phyloP scores from a whole-genome alignment of 2,888 invertebrate genomes.

The Thereva nobilitata region DNA sequence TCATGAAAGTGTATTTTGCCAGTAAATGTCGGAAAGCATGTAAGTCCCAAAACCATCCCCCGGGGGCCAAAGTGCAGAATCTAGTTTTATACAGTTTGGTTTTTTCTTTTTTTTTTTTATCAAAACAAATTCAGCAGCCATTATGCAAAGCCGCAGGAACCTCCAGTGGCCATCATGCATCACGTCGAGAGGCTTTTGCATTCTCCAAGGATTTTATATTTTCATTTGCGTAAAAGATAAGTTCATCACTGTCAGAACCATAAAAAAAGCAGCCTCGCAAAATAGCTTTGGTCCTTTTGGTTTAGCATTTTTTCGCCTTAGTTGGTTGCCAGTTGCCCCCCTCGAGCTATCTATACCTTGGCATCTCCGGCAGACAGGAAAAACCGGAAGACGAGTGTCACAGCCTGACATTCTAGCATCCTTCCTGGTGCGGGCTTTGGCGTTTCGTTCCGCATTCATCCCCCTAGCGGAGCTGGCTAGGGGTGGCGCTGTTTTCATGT shows the following conservation, averaged over 20 bases:
- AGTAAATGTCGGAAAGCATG: no score
- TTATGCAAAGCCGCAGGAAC: constrained; percentile 14
- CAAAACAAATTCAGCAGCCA: background rate
- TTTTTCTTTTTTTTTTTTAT: no score
- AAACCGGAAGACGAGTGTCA: background rate
- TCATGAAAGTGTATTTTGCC: no score
- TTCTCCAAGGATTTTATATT: background rate
- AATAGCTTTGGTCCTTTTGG: background rate
- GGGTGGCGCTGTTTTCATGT: background rate
- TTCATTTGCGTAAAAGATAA: constrained; percentile 27
- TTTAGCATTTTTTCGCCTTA: constrained; percentile 10
- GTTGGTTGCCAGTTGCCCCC: background rate
- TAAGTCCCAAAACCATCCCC: no score
- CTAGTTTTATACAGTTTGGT: no score
- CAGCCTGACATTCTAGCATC: background rate
- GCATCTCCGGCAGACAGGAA: background rate
- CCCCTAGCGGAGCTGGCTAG: no score
- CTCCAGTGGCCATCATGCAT: background rate
- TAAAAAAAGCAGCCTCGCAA: background rate
- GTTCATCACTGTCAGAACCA: constrained; percentile 22
- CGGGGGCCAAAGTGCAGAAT: no score
- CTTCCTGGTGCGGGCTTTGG: no score
- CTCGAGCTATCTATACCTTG: background rate
- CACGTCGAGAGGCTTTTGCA: background rate
- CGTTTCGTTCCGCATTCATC: no score